These are phyloP conservation scores for Enteromius paludinosus DNA, from an alignment of 2,797 vertebrate species.

Conservation along the genomic window DNA sequence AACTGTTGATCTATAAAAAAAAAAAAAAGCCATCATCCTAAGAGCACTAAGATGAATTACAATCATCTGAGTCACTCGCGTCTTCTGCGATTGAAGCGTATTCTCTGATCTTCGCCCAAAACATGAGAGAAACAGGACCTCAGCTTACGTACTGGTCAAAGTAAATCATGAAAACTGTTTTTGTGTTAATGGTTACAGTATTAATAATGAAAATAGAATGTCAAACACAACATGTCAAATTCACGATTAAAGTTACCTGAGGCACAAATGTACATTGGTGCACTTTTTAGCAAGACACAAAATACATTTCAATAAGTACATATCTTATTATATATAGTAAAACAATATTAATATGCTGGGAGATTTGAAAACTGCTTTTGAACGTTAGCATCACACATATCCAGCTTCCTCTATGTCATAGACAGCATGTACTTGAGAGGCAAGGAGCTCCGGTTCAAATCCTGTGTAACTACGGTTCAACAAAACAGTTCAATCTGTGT, in stretches of 20 bases:
- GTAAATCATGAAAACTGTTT: conserved; percentile 12
- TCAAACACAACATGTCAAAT: conserved; percentile 15
- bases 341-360: no score
- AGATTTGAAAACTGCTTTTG: no score
- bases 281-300: no score
- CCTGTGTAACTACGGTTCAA: no score
- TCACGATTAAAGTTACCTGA: neutral
- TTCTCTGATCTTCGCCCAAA: conserved; percentile 10
- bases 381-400: no score
- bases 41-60: neutral
- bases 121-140: neutral
- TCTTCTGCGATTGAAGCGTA: neutral
- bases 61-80: conserved; percentile 3
- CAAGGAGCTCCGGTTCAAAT: no score
- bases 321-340: no score
- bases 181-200: neutral
- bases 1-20: neutral
- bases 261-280: no score
- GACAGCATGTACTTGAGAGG: no score
- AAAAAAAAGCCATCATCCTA: neutral
- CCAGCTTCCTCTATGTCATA: no score
- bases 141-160: neutral
- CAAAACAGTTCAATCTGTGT: no score
- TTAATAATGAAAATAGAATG: neutral
- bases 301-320: no score